These are phyloP conservation scores for Microcebus ravelobensis DNA, from an alignment of 2,113 vertebrate genomes.

Conservation along the genomic window DNA sequence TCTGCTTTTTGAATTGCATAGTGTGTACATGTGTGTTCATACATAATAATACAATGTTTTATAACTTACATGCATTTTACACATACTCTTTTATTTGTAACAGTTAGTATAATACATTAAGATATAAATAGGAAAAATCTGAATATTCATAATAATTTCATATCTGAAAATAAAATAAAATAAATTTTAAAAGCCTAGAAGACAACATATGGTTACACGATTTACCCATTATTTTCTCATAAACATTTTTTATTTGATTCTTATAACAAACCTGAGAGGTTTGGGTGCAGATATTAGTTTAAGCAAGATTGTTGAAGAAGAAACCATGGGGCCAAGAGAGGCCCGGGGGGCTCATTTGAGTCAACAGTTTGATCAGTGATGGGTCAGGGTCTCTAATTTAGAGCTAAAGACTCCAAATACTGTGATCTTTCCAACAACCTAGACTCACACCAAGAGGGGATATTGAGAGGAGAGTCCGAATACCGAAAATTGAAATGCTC, in stretches of 20 bases:
- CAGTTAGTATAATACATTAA: not conserved
- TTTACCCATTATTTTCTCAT: not conserved
- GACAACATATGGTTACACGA: not conserved
- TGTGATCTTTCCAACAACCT: not conserved
- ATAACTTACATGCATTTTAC: not conserved
- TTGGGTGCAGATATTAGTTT: not conserved
- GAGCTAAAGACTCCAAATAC: not conserved
- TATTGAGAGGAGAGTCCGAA: not conserved
- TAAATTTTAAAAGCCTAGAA: not conserved
- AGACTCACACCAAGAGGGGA: not conserved
- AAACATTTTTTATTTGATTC: not conserved
- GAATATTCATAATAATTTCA: not conserved
- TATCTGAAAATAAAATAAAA: not conserved
- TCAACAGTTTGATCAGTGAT: not conserved
- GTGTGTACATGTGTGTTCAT: not conserved
- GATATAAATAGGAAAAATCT: not conserved
- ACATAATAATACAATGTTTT: not conserved
- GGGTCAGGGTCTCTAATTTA: not conserved
- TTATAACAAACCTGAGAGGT: not conserved
- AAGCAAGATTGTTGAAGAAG: not conserved
- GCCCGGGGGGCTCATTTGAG: not conserved
- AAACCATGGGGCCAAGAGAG: not conserved
- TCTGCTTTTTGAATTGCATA: not conserved
- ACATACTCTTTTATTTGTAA: not conserved
- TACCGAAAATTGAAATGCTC: not conserved